A percentile compares a stretch with the other conserved stretches of the same genome.
Conservation (phyloP, 2,113 vertebrate genomes). For the Anoplopoma fimbria region DNA sequence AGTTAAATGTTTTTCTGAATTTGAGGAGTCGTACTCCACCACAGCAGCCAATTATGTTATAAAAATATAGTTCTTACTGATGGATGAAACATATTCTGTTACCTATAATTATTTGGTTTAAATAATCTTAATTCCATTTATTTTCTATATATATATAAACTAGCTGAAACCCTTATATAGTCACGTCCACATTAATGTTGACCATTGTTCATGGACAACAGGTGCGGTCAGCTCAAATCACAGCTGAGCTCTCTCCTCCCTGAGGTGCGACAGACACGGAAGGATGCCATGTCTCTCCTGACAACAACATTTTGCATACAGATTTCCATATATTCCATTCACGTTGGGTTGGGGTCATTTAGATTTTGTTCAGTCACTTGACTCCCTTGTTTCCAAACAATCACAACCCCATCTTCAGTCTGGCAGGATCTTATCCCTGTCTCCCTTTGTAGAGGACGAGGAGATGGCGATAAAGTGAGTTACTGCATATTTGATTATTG, state of each 20-base stretch:
- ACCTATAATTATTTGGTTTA: not conserved
- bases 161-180: not conserved
- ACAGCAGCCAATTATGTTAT: not conserved
- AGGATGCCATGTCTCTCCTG: slow-evolving; percentile 64
- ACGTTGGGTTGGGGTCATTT: slow-evolving; percentile 65
- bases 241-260: slow-evolving; percentile 41
- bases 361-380: slow-evolving; percentile 78
- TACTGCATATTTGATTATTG: slow-evolving; percentile 72
- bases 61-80: not conserved
- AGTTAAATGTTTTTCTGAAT: slow-evolving; percentile 34
- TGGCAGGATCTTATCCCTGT: slow-evolving; percentile 71
- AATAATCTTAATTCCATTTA: not conserved
- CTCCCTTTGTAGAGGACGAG: slow-evolving; percentile 69
- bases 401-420: slow-evolving; percentile 74
- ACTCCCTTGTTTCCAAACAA: slow-evolving; percentile 74
- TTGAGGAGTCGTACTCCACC: not conserved
- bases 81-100: not conserved
- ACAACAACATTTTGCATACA: slow-evolving; percentile 83
- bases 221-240: slow-evolving; percentile 59
- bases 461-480: slow-evolving; percentile 88
- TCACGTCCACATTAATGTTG: not conserved
- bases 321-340: slow-evolving; percentile 86
- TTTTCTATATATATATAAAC: not conserved
- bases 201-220: slow-evolving; percentile 2
- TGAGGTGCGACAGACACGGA: slow-evolving; percentile 39